These are phyloP conservation scores for Cremastinae sp. DNA, from an alignment of 2,888 invertebrate genomes.

Conservation along the genomic window DNA sequence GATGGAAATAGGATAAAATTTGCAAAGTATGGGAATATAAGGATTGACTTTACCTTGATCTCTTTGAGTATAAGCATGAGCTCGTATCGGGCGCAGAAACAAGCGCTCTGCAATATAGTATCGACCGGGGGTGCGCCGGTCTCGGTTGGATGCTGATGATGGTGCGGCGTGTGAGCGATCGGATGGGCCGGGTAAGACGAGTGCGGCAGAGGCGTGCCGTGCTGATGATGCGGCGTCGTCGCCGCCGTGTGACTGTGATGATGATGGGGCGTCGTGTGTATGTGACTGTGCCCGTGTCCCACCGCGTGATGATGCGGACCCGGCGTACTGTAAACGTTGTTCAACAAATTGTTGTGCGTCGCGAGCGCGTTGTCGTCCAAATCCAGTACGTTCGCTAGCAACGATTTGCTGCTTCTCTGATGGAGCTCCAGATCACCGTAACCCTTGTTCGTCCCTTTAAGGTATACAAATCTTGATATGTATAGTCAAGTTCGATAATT, in stretches of 20 bases:
- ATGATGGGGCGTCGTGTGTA: constrained; percentile 78
- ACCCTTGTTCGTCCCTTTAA: constrained; percentile 85
- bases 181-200: constrained; percentile 74
- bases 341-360: constrained; percentile 78
- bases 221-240: constrained; percentile 78
- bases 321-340: constrained; percentile 79
- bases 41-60: constrained; percentile 81
- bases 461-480: background rate
- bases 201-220: constrained; percentile 75
- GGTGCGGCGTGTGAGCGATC: constrained; percentile 79
- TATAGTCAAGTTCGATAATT: too few relatives aligned
- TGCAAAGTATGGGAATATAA: constrained; percentile 14
- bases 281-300: constrained; percentile 78
- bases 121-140: constrained; percentile 88
- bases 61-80: constrained; percentile 97
- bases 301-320: constrained; percentile 78
- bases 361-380: constrained; percentile 92
- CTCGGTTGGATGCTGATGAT: constrained; percentile 81
- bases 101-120: constrained; percentile 89
- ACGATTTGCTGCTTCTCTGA: constrained; percentile 95
- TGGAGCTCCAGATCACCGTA: constrained; percentile 92
- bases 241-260: constrained; percentile 71
- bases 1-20: background rate
- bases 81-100: constrained; percentile 96
- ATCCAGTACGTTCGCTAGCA: constrained; percentile 97